A percentile compares a stretch with the other conserved stretches of the same genome.
Conservation (phyloP, 2,797 vertebrate genomes). For the Labroides dimidiatus region DNA sequence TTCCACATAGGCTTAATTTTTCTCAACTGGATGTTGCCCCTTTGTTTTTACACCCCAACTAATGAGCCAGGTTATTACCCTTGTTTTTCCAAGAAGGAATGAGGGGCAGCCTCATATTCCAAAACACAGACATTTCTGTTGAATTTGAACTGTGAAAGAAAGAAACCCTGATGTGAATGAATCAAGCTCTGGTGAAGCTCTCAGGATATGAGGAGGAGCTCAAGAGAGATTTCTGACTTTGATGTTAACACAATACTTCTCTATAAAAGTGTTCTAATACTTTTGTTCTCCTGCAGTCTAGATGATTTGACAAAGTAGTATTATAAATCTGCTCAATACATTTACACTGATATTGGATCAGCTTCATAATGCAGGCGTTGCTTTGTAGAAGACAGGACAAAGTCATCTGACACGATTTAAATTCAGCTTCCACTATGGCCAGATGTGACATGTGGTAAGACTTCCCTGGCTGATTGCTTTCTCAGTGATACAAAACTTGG, state of each 20-base stretch:
- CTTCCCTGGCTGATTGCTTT: slow-evolving; percentile 47
- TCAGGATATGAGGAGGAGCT: slow-evolving; percentile 31
- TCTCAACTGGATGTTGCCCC: too few species aligned
- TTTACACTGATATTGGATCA: slow-evolving; percentile 20
- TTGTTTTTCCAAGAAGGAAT: slow-evolving; percentile 18
- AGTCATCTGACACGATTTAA: slow-evolving; percentile 29
- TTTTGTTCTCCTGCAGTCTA: slow-evolving; percentile 44
- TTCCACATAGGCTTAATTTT: too few species aligned
- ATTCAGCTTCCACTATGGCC: slow-evolving; percentile 29
- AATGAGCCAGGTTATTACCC: too few species aligned
- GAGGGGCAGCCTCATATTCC: slow-evolving; percentile 39
- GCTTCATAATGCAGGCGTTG: slow-evolving; percentile 35
- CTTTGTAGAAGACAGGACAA: slow-evolving; percentile 29
- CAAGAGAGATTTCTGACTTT: slow-evolving; percentile 51
- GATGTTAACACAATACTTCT: slow-evolving; percentile 65
- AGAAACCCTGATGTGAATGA: slow-evolving; percentile 47
- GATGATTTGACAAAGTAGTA: slow-evolving; percentile 42
- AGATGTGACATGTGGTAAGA: slow-evolving; percentile 24
- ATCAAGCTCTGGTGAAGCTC: slow-evolving; percentile 43
- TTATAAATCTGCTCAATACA: slow-evolving; percentile 32
- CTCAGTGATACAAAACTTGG: slow-evolving; percentile 41
- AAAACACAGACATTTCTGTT: slow-evolving; percentile 46
- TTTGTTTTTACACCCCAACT: too few species aligned
- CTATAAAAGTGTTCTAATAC: slow-evolving; percentile 40
- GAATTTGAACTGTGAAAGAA: slow-evolving; percentile 13